These are phyloP conservation scores for Apodemia zela DNA, from an alignment of 2,888 invertebrate species.

Conservation along the genomic window DNA sequence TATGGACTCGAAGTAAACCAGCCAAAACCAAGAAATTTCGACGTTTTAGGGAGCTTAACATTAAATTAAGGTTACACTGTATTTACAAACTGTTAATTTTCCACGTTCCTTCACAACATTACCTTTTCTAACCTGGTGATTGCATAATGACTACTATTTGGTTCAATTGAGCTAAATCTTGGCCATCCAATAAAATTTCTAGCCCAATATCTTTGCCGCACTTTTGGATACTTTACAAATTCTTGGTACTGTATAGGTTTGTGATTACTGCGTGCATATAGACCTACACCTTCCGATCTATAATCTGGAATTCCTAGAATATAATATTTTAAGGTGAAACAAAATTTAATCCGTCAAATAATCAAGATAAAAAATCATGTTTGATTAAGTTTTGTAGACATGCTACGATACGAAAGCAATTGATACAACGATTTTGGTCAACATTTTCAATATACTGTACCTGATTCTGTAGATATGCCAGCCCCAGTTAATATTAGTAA, in stretches of 20 bases:
- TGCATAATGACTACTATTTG: constrained; percentile 88
- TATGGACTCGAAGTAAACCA: no score
- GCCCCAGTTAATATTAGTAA: constrained; percentile 93
- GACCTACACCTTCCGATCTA: constrained; percentile 93
- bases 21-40: no score
- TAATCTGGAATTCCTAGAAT: constrained; percentile 94
- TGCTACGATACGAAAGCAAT: background rate
- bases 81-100: no score
- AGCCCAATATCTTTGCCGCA: constrained; percentile 95
- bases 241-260: constrained; percentile 93
- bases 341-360: no score
- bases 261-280: constrained; percentile 91
- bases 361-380: background rate
- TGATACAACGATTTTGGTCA: background rate
- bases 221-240: constrained; percentile 84
- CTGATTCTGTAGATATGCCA: constrained; percentile 97
- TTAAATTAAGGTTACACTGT: no score
- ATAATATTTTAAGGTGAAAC: background rate
- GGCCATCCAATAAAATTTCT: constrained; percentile 97
- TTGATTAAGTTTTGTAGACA: background rate
- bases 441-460: constrained; percentile 37
- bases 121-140: constrained; percentile 86
- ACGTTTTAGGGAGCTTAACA: no score
- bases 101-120: constrained; percentile 22
- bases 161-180: constrained; percentile 87